Percentiles rank a stretch among this genome's conserved stretches.
Evolutionary conservation across 2,888 invertebrate species (phyloP).

Genomic region (Phalera bucephala): DNA sequence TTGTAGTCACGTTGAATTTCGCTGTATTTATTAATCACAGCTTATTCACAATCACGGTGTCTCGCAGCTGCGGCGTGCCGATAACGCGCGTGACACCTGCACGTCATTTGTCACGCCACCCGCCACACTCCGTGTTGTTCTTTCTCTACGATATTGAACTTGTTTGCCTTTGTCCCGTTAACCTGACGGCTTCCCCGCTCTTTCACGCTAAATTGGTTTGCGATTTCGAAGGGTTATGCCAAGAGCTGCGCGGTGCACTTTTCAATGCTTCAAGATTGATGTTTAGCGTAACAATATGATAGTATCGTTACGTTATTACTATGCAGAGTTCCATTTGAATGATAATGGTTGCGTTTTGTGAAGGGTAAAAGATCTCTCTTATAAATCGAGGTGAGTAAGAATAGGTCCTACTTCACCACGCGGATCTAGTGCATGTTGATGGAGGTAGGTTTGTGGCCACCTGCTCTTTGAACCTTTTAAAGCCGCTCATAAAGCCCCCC

Average conservation of each 20-base stretch:
- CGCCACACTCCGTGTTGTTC: constrained; percentile 46
- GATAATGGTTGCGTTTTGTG: too few species aligned
- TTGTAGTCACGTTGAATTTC: neutral
- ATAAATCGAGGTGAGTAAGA: too few species aligned
- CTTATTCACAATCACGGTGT: constrained; percentile 31
- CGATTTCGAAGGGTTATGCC: constrained; percentile 45
- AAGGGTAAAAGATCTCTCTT: too few species aligned
- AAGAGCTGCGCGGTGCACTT: constrained; percentile 31
- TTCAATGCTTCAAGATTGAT: constrained; percentile 38
- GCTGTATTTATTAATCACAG: constrained; percentile 20
- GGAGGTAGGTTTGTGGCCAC: too few species aligned
- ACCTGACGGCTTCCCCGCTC: constrained; percentile 42
- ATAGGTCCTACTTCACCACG: too few species aligned
- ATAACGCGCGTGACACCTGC: constrained; percentile 67
- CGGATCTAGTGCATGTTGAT: too few species aligned
- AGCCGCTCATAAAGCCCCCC: too few species aligned
- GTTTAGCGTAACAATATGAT: constrained; percentile 28
- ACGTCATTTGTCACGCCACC: constrained; percentile 71
- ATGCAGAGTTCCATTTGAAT: constrained; percentile 18
- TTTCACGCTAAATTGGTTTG: constrained; percentile 60
- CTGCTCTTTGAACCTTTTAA: too few species aligned
- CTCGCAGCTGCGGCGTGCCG: constrained; percentile 43
- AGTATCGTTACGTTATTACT: constrained; percentile 30
- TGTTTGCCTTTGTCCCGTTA: constrained; percentile 56
- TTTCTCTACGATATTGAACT: constrained; percentile 50